Conservation (phyloP, 1,140 invertebrate species). For the Littorina saxatilis region DNA sequence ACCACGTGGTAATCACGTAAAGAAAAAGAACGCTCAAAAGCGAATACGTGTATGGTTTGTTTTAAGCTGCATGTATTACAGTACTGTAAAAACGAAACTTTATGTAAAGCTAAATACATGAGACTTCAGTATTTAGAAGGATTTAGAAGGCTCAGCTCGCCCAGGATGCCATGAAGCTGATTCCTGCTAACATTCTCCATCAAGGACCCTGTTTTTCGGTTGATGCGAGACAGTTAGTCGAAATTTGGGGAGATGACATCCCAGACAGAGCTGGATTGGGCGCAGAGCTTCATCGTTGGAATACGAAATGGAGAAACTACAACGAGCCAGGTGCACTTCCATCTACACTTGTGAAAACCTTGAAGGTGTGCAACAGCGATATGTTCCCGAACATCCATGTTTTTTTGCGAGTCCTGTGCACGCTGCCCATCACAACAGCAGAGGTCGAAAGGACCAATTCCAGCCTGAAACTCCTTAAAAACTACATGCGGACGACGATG, state of each 20-base stretch:
- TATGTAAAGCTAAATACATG: too few species aligned
- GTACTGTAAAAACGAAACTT: too few species aligned
- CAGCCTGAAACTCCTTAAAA: not conserved
- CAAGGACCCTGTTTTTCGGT: not conserved
- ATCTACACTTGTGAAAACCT: not conserved
- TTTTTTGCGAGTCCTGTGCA: not conserved
- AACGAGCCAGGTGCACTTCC: not conserved
- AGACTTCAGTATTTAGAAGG: too few species aligned
- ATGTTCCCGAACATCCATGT: not conserved
- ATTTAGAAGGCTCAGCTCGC: not conserved
- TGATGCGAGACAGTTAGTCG: not conserved
- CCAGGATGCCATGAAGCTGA: not conserved
- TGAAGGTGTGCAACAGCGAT: not conserved
- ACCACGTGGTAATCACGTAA: too few species aligned
- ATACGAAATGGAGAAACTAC: not conserved
- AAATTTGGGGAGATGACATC: not conserved
- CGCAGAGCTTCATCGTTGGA: not conserved
- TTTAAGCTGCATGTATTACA: too few species aligned
- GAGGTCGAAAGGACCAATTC: not conserved
- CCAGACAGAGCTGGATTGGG: not conserved
- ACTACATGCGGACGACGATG: slow-evolving; percentile 2
- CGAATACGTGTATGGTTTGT: too few species aligned
- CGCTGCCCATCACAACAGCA: not conserved
- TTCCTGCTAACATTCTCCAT: not conserved
- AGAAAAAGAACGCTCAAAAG: too few species aligned